Conservation (phyloP, 1,140 invertebrate species). For the Orius laevigatus region DNA sequence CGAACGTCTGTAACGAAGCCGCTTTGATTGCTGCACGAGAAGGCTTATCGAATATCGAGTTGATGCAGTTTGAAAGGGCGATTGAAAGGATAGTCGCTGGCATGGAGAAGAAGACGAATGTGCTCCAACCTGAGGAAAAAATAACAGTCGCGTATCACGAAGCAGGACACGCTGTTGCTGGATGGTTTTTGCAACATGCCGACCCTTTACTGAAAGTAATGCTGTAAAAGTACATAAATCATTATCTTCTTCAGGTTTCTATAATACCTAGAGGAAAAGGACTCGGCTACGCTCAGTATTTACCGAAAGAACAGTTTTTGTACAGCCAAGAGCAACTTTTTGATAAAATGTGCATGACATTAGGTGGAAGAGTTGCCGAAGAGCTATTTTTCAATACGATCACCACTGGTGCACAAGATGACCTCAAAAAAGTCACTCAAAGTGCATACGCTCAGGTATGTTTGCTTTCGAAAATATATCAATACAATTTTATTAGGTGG, state of each 20-base stretch:
- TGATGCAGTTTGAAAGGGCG: conserved; percentile 90
- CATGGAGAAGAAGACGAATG: conserved; percentile 99
- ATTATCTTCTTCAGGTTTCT: conserved; percentile 67
- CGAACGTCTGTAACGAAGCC: conserved; percentile 98
- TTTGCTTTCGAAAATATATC: no score
- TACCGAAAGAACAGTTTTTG: conserved; percentile 96
- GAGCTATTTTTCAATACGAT: conserved; percentile 90
- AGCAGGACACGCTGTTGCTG: conserved; percentile 96
- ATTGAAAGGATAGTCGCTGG: conserved; percentile 95
- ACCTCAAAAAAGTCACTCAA: conserved; percentile 83
- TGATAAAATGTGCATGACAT: conserved; percentile 81
- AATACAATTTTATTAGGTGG: conserved; percentile 32
- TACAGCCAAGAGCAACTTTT: conserved; percentile 95
- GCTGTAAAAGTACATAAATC: no score
- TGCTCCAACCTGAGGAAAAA: conserved; percentile 95
- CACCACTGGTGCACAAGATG: conserved; percentile 97
- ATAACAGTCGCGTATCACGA: conserved; percentile 98
- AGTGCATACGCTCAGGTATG: conserved; percentile 54
- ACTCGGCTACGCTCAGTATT: conserved; percentile 89
- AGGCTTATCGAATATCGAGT: conserved; percentile 55
- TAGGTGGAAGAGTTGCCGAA: conserved; percentile 92
- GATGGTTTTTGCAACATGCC: conserved; percentile 94
- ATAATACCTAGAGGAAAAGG: conserved; percentile 65
- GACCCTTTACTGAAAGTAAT: conserved; percentile 86
- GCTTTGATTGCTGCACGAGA: conserved; percentile 93